Evolutionary conservation across 2,113 vertebrate genomes (phyloP).

Genomic region (Chionis minor): DNA sequence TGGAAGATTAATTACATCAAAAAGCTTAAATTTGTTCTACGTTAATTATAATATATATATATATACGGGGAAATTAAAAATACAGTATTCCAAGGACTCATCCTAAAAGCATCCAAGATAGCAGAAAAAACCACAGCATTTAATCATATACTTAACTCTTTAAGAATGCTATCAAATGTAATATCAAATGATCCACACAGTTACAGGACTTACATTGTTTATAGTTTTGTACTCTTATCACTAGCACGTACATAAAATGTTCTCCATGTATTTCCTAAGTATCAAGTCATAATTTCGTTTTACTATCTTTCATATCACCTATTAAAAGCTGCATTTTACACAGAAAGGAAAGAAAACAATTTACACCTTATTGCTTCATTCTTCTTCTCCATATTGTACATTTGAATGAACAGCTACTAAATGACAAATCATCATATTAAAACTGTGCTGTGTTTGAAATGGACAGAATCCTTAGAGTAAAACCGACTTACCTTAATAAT

Average conservation of each 20-base stretch:
- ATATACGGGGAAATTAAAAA: background rate
- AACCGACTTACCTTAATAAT: conserved; percentile 89
- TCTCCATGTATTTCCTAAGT: background rate
- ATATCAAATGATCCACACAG: background rate
- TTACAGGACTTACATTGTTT: background rate
- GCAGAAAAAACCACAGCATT: background rate
- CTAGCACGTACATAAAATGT: accelerated
- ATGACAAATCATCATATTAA: background rate
- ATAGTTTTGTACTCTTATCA: background rate
- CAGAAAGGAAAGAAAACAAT: background rate
- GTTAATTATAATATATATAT: background rate
- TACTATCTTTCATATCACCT: background rate
- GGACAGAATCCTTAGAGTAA: background rate
- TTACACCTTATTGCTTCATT: background rate
- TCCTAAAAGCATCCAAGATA: background rate
- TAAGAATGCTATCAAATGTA: background rate
- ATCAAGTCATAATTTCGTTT: background rate
- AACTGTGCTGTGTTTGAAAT: background rate
- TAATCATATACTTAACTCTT: background rate
- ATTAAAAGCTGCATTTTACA: background rate
- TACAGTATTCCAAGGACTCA: background rate
- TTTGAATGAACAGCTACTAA: background rate
- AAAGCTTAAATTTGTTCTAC: background rate
- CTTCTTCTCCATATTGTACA: background rate
- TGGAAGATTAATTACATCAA: background rate